Evolutionary conservation across 2,888 invertebrate genomes (phyloP), one percentile per base, ranked within the genome.

Genomic region (Folsomia candida): DNA sequence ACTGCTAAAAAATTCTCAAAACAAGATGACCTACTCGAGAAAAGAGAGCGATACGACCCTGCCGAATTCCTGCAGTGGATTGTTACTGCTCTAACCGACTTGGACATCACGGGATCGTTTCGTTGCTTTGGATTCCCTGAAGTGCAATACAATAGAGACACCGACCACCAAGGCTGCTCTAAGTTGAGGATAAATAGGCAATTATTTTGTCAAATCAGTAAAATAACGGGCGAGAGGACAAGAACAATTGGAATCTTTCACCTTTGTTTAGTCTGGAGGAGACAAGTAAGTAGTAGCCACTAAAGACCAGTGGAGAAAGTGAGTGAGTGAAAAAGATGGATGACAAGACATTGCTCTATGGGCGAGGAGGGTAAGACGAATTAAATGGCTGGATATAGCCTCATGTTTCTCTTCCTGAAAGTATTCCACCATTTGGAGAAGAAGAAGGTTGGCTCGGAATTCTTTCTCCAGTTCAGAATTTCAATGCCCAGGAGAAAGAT

Each of bases 181-280:
- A 77, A 75, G 72, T 76, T 73, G 73, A 78, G 79, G 78, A 79
- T 79, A 79, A 79, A 79, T 79, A 78, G 78, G 78, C 79, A 78
- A 79, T 79, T 79, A 79, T 78, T 78, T 78, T 79, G 79, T 78
- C 79, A 78, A 78, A 78, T 78, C 77, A 76, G 77, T 74, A 76
- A 77, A 77, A 75, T 75, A 74, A 71, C 18, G 54, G 57, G 22
- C 9, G 37, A 68, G 71, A 69, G 76, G 76, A 78, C 74, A 69
- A 76, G 70, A 75, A 75, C 68, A 74, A 76, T 72, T 68, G 65
- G 66, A 69, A 54, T 54, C 54, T 54, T 54, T 54, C 54, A 54
- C 54, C 54, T 54, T 54, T 54, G 54, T 22, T 54, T 54, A 54
- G 70, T 73, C 60, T 66, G 61, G 67, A 69, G 64, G 71, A 67